Percentiles rank a stretch among this genome's conserved stretches.
phyloP scores from a whole-genome alignment of 2,113 vertebrate genomes.

The Atrichornis clamosus region DNA sequence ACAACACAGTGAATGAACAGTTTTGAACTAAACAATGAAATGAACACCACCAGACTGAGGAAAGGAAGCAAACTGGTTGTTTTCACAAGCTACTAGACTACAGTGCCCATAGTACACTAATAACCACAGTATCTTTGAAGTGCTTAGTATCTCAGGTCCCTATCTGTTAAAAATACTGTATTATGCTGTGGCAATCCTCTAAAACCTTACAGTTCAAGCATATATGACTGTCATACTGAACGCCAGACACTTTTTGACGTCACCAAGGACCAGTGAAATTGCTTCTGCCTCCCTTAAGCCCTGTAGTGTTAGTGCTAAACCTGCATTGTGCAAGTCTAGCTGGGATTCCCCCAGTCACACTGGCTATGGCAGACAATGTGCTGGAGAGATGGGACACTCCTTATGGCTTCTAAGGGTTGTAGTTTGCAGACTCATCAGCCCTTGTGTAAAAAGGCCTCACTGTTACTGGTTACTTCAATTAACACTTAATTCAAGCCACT shows the following conservation, averaged over 20 bases:
- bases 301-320: neutral
- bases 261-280: neutral
- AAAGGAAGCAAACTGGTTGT: neutral
- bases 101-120: neutral
- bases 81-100: neutral
- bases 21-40: neutral
- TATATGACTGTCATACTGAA: neutral
- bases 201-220: neutral
- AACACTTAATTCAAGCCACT: neutral
- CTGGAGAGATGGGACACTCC: neutral
- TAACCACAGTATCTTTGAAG: neutral
- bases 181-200: neutral
- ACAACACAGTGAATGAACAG: fast-evolving
- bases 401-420: neutral
- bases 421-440: neutral
- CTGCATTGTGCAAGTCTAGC: neutral
- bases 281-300: neutral
- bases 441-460: neutral
- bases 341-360: fast-evolving
- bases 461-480: neutral
- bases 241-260: neutral
- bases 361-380: neutral
- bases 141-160: neutral
- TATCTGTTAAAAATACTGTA: neutral
- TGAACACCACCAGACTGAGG: neutral